These are phyloP conservation scores for Atrichornis clamosus DNA, from an alignment of 2,113 vertebrate genomes.

Conservation along the genomic window DNA sequence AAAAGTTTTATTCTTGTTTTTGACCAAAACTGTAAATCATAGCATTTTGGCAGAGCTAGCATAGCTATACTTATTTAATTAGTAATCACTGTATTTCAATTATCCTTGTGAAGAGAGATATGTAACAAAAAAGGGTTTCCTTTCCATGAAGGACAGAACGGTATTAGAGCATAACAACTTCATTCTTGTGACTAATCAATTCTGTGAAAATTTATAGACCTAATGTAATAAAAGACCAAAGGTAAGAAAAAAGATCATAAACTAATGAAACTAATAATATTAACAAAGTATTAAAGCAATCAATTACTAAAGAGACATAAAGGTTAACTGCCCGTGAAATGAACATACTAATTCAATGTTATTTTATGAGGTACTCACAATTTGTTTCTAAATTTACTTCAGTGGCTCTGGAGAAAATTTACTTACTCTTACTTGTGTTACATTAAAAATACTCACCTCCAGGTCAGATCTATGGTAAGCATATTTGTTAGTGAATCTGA, in stretches of 20 bases:
- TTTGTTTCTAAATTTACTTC: conserved; percentile 31
- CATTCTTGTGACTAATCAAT: conserved; percentile 38
- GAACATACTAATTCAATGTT: conserved; percentile 46
- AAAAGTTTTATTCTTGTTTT: not conserved
- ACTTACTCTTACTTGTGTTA: not conserved
- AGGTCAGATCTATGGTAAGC: not conserved
- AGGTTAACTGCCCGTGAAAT: conserved; percentile 59
- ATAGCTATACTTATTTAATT: conserved; percentile 22
- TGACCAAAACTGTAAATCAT: not conserved
- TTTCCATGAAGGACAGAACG: not conserved
- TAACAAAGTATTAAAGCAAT: conserved; percentile 43
- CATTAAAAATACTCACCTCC: not conserved
- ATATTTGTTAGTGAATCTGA: not conserved
- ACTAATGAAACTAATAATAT: conserved; percentile 52
- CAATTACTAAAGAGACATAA: conserved; percentile 37
- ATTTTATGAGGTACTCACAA: not conserved
- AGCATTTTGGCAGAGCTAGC: not conserved
- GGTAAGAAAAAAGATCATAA: conserved; percentile 25
- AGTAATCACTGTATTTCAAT: not conserved
- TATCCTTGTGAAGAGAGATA: not conserved
- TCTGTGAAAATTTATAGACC: conserved; percentile 30
- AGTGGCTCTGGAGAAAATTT: not conserved
- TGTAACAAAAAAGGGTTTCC: not conserved
- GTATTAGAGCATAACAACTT: not conserved
- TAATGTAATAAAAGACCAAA: conserved; percentile 37